Evolutionary conservation across 2,888 invertebrate genomes (phyloP).

Genomic region (Cephonodes hylas): DNA sequence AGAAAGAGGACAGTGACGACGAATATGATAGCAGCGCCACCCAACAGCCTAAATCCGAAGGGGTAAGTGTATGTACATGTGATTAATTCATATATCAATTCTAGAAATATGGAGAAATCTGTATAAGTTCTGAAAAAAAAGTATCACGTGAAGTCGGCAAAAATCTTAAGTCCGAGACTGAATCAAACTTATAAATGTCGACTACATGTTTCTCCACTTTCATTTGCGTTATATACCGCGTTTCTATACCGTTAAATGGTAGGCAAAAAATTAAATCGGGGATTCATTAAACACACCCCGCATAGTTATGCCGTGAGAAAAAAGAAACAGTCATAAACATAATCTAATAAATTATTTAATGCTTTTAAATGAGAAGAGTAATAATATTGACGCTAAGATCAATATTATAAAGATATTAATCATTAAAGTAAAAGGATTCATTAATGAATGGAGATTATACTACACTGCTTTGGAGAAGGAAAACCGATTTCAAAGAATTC

Average conservation of each 20-base stretch:
- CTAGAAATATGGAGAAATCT: neutral
- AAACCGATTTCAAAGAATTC: neutral
- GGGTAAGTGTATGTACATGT: constrained; percentile 74
- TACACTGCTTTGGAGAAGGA: neutral
- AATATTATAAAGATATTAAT: neutral
- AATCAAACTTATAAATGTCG: too few relatives aligned
- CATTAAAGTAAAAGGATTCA: neutral
- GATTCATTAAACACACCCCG: too few relatives aligned
- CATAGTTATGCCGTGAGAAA: too few relatives aligned
- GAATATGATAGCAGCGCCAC: constrained; percentile 82
- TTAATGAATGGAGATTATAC: neutral
- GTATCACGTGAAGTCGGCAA: too few relatives aligned
- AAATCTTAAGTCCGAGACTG: too few relatives aligned
- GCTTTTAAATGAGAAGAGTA: neutral
- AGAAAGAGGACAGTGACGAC: constrained; percentile 83
- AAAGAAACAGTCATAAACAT: neutral
- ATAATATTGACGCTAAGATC: neutral
- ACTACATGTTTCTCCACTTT: too few relatives aligned
- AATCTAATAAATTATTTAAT: too few relatives aligned
- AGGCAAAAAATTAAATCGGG: too few relatives aligned
- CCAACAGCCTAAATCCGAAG: constrained; percentile 76
- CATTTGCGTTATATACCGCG: too few relatives aligned
- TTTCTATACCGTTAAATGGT: too few relatives aligned
- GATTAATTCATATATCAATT: neutral
- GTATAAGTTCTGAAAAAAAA: too few relatives aligned